Base-by-base conservation (phyloP, 2,888 invertebrate species). In the Drosophila sordidula region DNA sequence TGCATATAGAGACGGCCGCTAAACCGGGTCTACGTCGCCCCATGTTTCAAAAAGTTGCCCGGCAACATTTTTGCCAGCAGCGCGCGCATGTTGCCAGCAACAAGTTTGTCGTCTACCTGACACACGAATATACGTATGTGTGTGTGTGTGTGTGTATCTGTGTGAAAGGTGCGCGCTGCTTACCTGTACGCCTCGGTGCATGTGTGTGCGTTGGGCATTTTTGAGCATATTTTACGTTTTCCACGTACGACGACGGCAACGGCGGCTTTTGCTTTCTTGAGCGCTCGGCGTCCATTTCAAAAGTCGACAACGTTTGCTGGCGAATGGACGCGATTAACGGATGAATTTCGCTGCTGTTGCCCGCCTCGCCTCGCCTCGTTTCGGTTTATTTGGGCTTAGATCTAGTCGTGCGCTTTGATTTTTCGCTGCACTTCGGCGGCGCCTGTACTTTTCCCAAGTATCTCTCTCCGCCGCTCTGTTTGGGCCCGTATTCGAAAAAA, bases 301-400 rank as follows among this genome's bases (percentile, higher is more conserved):
- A 90, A 91, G 90, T 88, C 88, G 90, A 87, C 90, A 90, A 89
- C 90, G 86, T 90, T 90, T 91, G 90, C 90, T 91, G 86, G 90
- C 89, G 91, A 90, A 86, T 90, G 91, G 91, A 91, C 90, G 91
- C 89, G 87, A 89, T 90, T 90, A 89, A 83, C 90, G 91, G 90
- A 89, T 82, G 80, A 89, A 78, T 42, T 75, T 70, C 49, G 54
- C 54, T 47, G 59, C 47, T 42, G 57, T 29, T 52, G 52, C 50
- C 39, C 50, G 34, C 32, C 32, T 32, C 32, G 32, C 12, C 34
- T 34, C 34, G 32, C 11, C 11, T 32, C 32, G 26, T 57, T 58
- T 42, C 18, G 58, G 36, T 51, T 39, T 14, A 39, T 57, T 42
- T 36, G 38, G 38, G 16, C 32, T 46, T 49, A 50, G 42, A 63